These are phyloP conservation scores for Platysternon megacephalum DNA, from an alignment of 2,113 vertebrate genomes.

Conservation along the genomic window DNA sequence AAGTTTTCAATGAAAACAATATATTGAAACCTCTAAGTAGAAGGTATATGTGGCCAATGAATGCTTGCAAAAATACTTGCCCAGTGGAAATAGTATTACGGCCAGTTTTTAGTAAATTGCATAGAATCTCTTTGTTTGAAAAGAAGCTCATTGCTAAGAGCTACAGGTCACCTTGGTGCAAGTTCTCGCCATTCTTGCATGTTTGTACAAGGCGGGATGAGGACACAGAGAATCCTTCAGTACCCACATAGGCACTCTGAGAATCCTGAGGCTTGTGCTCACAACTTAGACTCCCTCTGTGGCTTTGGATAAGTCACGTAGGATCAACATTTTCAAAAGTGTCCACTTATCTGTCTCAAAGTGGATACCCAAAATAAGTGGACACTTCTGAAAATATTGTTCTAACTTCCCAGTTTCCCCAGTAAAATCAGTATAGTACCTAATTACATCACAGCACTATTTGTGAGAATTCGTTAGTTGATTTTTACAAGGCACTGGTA, in stretches of 20 bases:
- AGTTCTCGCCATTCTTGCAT: not conserved
- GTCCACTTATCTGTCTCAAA: not conserved
- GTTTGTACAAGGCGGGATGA: not conserved
- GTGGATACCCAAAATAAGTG: not conserved
- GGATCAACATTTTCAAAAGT: not conserved
- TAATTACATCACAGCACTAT: not conserved
- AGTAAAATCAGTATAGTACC: not conserved
- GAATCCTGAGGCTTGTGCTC: not conserved
- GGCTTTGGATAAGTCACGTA: not conserved
- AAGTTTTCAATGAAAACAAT: slow-evolving; percentile 19
- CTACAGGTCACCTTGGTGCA: not conserved
- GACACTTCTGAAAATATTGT: not conserved
- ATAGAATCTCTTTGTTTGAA: slow-evolving; percentile 2
- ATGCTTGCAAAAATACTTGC: slow-evolving; percentile 50
- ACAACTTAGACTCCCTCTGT: not conserved
- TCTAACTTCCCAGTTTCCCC: not conserved
- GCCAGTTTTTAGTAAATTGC: not conserved
- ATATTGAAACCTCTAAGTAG: not conserved
- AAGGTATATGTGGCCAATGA: not conserved
- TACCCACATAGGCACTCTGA: not conserved
- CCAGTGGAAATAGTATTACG: not conserved
- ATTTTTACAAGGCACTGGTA: too few relatives aligned
- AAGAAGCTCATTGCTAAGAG: not conserved
- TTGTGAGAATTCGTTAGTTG: not conserved
- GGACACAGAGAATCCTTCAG: not conserved